Evolutionary conservation across 1,140 invertebrate species (phyloP), one percentile per base, ranked within the genome.

Genomic region (Procambarus virginalis): DNA sequence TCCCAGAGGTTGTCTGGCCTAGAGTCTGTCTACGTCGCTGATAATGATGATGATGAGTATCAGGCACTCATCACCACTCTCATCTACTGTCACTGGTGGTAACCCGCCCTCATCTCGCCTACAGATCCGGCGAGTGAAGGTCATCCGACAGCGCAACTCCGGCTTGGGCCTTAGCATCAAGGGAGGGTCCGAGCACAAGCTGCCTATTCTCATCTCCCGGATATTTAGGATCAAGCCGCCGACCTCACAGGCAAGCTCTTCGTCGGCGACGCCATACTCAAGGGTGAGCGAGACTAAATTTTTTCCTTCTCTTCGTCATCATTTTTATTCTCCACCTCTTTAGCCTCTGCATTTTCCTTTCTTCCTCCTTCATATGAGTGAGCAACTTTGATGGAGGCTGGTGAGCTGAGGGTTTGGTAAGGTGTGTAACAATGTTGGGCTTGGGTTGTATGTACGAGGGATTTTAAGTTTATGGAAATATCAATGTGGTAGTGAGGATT

Each of bases 131-230:
- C 80, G 87, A 45, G 87, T 89, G 87, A 89, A 89, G 75, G 80
- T 89, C 80, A 76, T 84, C 10, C 68, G 87, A 14, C 87, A 89
- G 73, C 58, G 91, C 9, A 79, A 79, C 64, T 91, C 85, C 6
- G 97, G 97, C 46, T 95, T 99, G 64, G 98, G 98, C 9, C 94
- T 99, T 64, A 98, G 98, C 94, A 98, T 99, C 94, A 98, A 99
- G 94, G 98, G 98, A 82, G 98, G 98, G 20, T 96, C 97, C 3
- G 98, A 99, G 93, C 97, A 99, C 94, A 97, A 97, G 93, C 95
- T 99, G 89, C 98, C 98, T n/a, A 98, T 99, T 89, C 96, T 99
- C 77, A 98, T 99, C 93, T 99, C 98, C 45, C 96, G 97, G 94
- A 98, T 99, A 93, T 97, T 98, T 93, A 97, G 94, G 97, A 97